A percentile compares a stretch with the other conserved stretches of the same genome.
Conservation (phyloP, 2,797 vertebrate species). For the Etheostoma nigrum region DNA sequence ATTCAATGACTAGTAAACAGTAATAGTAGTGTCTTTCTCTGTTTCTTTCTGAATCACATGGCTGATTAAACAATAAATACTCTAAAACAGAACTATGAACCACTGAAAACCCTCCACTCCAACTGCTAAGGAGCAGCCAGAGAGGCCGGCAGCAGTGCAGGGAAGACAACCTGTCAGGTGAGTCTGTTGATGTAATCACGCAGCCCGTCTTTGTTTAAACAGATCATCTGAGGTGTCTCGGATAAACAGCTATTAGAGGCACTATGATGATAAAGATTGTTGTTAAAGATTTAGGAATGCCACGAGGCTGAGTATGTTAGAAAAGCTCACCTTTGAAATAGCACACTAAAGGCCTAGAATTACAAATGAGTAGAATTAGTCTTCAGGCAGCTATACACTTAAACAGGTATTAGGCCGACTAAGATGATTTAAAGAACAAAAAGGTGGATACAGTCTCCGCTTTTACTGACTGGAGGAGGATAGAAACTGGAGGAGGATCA, state of each 20-base stretch:
- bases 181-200: constrained; percentile 21
- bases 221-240: constrained; percentile 5
- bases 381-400: not conserved
- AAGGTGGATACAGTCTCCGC: not conserved
- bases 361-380: constrained; percentile 44
- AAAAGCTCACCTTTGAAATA: not conserved
- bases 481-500: not conserved
- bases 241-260: constrained; percentile 46
- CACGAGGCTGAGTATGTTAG: not conserved
- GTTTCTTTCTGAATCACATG: not conserved
- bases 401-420: constrained; percentile 8
- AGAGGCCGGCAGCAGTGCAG: no score
- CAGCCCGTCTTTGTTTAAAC: not conserved
- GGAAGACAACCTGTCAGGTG: not conserved
- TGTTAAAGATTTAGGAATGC: not conserved
- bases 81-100: not conserved
- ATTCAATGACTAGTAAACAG: not conserved
- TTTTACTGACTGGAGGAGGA: not conserved
- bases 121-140: not conserved
- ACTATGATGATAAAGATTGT: not conserved
- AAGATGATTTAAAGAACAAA: not conserved
- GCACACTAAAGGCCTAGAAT: not conserved
- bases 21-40: not conserved
- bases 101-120: not conserved
- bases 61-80: not conserved